Evolutionary conservation across 1,140 invertebrate genomes (phyloP), one percentile per base, ranked within the genome.

Genomic region (Pseudoatta argentina): DNA sequence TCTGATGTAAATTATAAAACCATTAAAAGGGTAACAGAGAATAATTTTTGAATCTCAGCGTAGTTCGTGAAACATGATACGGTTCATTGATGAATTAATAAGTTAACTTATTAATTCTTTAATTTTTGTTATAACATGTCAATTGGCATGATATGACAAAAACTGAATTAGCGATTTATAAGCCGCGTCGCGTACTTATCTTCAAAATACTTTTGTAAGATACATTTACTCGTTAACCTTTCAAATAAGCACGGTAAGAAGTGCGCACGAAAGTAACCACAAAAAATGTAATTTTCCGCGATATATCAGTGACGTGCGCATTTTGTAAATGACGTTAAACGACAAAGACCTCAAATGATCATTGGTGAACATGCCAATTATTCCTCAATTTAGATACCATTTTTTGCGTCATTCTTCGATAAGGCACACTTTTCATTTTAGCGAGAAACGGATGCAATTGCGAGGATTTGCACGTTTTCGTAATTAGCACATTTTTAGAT

Each of bases 281-380:
- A 0, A 5, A 5, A 12, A 30, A 2, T 3, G 21, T 24, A 79
- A 24, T 48, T 67, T 66, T 53, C 27, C 10, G 21, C n/a, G 24
- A 61, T 39, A 61, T 61, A 76, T 55, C 51, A 1, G 64, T 18
- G 48, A 21, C 1, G 6, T 44, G 34, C 4, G 16, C 16, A 18
- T 48, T 77, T 27, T 30, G 16, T 30, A n/a, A n/a, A 78, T 78
- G 3, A n/a, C 10, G 24, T 64, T 77, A 67, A 44, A 12, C 55
- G 21, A 5, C 4, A 14, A 76, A 6, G 2, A 24, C 18, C 4
- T 21, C 30, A 55, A 16, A 30, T 8, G 39, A 12, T 1, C 14
- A 0, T 72, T 14, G 34, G 7, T 14, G 34, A 76, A 27, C 2
- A 27, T 8, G 30, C 16, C n/a, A 14, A 18, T 75, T 18, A 7